Evolutionary conservation across 2,113 vertebrate species (phyloP).

Genomic region (Pavo muticus): DNA sequence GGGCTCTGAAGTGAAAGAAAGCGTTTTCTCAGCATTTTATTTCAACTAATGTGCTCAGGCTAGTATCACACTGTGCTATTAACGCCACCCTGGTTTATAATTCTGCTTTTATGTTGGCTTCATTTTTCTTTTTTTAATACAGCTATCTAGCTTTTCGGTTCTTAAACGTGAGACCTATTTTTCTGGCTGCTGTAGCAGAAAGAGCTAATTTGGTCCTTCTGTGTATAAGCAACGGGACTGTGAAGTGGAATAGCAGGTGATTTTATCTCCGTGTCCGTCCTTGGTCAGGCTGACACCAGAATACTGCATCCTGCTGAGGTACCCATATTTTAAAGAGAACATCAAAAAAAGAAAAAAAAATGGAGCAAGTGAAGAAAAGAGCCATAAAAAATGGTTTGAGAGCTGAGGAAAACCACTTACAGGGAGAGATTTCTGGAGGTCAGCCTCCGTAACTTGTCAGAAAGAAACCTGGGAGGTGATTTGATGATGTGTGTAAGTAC

Average conservation of each 20-base stretch:
- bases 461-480: conserved; percentile 45
- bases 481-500: conserved; percentile 44
- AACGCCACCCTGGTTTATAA: conserved; percentile 39
- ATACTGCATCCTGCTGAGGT: conserved; percentile 48
- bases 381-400: conserved; percentile 57
- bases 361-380: conserved; percentile 18
- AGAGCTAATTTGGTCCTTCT: conserved; percentile 59
- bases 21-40: conserved; percentile 56
- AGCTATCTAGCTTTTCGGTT: conserved; percentile 17
- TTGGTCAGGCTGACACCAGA: conserved; percentile 40
- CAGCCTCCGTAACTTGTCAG: conserved; percentile 43
- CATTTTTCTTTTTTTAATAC: conserved; percentile 66
- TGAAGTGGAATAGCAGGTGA: conserved; percentile 5
- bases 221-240: conserved; percentile 40
- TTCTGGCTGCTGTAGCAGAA: conserved; percentile 43
- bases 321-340: conserved; percentile 54
- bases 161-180: conserved; percentile 25
- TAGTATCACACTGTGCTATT: conserved; percentile 36
- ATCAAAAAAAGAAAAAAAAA: conserved; percentile 37
- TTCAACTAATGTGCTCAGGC: conserved; percentile 30
- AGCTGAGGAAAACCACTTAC: conserved; percentile 43
- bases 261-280: conserved; percentile 29
- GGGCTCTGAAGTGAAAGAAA: conserved; percentile 24
- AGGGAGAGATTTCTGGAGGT: conserved; percentile 46
- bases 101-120: conserved; percentile 38